These are phyloP conservation scores for Coregonus ussuriensis DNA, from an alignment of 2,797 vertebrate genomes.

Conservation along the genomic window DNA sequence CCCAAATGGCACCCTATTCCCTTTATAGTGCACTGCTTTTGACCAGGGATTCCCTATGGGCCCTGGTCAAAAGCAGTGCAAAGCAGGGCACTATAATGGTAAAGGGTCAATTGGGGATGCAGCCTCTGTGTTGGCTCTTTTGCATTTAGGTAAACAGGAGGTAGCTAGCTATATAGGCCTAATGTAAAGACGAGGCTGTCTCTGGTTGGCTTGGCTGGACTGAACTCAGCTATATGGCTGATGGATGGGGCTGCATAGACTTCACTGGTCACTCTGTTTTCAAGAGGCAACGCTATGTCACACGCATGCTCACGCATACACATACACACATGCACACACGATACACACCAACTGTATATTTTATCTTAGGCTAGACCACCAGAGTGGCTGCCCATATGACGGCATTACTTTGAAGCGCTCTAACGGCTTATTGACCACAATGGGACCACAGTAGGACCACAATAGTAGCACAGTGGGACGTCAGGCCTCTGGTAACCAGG, in stretches of 20 bases:
- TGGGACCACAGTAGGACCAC: background rate
- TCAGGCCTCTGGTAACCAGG: background rate
- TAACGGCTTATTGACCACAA: conserved; percentile 6
- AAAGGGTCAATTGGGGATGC: background rate
- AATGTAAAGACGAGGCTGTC: too few species aligned
- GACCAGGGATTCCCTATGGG: background rate
- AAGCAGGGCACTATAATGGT: background rate
- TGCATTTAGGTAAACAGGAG: background rate
- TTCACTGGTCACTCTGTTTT: background rate
- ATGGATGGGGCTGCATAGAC: background rate
- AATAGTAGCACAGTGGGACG: background rate
- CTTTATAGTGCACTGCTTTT: too few species aligned
- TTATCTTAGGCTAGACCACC: background rate
- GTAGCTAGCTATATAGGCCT: background rate
- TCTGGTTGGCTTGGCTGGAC: too few species aligned
- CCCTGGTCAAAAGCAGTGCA: background rate
- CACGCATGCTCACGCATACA: background rate
- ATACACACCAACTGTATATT: background rate
- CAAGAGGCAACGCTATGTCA: background rate
- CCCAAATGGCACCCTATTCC: background rate
- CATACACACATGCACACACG: background rate
- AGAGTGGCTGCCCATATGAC: conserved; percentile 36
- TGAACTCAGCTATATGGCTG: background rate
- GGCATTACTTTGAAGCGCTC: background rate
- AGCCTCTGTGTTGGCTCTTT: background rate